phyloP scores from a whole-genome alignment of 1,140 invertebrate genomes.

The Camponotus floridanus region DNA sequence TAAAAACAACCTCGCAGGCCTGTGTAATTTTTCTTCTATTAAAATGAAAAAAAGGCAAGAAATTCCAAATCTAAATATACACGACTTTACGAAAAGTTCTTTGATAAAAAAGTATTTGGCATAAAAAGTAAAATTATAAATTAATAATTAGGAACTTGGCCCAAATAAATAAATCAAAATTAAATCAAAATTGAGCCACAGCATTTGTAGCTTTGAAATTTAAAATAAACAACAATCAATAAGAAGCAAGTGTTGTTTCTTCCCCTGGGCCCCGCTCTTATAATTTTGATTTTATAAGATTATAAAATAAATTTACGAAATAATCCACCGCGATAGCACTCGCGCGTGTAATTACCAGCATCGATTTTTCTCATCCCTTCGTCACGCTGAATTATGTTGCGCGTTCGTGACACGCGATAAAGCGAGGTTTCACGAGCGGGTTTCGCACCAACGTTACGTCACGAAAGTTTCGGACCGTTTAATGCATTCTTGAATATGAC shows the following conservation, averaged over 20 bases:
- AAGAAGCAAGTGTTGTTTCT: no score
- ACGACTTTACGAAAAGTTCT: neutral
- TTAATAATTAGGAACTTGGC: no score
- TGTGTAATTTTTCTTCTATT: no score
- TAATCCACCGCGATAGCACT: neutral
- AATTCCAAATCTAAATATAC: neutral
- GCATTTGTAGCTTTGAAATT: no score
- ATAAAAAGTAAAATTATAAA: neutral
- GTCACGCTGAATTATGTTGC: neutral
- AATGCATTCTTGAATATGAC: slow-evolving; percentile 49
- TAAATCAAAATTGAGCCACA: no score
- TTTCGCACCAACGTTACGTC: slow-evolving; percentile 31
- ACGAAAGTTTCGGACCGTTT: slow-evolving; percentile 40
- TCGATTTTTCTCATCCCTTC: neutral
- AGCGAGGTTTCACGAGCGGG: slow-evolving; percentile 12
- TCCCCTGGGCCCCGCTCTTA: no score
- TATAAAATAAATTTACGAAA: neutral
- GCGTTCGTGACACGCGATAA: slow-evolving; percentile 9
- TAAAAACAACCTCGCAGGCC: no score
- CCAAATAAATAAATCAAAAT: no score
- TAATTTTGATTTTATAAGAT: no score
- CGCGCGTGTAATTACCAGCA: neutral
- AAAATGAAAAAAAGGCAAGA: no score
- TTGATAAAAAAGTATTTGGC: neutral
- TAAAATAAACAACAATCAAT: no score